A percentile compares a stretch with the other conserved stretches of the same genome.
phyloP scores from a whole-genome alignment of 2,888 invertebrate genomes.

The Girardia tigrina region DNA sequence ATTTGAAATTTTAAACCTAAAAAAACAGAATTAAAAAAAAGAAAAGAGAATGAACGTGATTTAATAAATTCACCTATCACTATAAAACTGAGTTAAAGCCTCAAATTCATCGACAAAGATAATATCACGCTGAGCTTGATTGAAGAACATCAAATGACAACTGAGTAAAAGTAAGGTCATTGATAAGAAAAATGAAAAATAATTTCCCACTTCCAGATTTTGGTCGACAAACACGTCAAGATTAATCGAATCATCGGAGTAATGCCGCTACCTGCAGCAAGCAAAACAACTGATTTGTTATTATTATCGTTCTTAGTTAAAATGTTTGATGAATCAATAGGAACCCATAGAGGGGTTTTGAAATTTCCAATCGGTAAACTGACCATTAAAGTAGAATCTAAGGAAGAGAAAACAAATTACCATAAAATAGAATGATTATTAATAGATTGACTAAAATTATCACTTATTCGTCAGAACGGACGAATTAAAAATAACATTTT shows the following conservation, averaged over 20 bases:
- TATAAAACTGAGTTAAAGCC: background rate
- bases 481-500: no score
- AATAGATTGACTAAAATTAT: no score
- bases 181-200: no score
- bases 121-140: background rate
- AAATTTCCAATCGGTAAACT: background rate
- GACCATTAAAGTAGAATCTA: background rate
- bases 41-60: no score
- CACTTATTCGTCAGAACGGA: no score
- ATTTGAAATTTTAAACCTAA: background rate
- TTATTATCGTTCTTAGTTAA: background rate
- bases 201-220: background rate
- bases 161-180: no score
- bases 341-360: background rate
- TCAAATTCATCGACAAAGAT: background rate
- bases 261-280: constrained; percentile 76
- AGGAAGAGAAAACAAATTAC: no score
- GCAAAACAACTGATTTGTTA: constrained; percentile 39
- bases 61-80: no score
- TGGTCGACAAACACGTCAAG: background rate
- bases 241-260: constrained; percentile 63
- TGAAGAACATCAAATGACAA: background rate
- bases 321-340: background rate
- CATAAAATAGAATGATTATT: no score
- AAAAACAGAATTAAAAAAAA: no score